Evolutionary conservation across 2,113 vertebrate species (phyloP).

Genomic region (Malaclemys terrapin): DNA sequence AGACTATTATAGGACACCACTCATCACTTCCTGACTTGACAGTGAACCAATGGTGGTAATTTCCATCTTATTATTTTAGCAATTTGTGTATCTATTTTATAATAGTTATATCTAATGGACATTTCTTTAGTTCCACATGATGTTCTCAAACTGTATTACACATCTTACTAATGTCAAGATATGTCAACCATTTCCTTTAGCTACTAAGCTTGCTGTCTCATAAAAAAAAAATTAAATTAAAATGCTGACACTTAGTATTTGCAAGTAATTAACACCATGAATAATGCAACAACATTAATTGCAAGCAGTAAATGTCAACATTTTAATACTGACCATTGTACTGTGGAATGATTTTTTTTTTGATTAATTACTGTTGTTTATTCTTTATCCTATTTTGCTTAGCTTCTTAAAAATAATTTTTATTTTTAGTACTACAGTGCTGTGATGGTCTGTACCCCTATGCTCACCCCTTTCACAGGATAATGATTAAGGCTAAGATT

Average conservation of each 20-base stretch:
- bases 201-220: no score
- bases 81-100: neutral
- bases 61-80: neutral
- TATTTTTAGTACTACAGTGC: no score
- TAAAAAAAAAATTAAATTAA: neutral
- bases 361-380: conserved; percentile 33
- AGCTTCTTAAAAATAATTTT: conserved; percentile 12
- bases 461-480: no score
- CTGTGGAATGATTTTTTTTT: neutral
- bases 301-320: neutral
- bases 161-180: neutral
- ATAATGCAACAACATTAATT: neutral
- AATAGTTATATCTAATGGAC: neutral
- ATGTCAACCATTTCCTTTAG: neutral
- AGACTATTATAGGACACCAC: neutral
- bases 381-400: neutral
- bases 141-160: neutral
- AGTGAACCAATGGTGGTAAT: neutral
- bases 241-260: neutral
- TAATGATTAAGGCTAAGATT: no score
- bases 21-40: neutral
- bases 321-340: neutral
- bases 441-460: no score
- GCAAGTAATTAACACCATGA: neutral
- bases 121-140: neutral